phyloP scores from a whole-genome alignment of 2,113 vertebrate genomes.

The Myrmophylax atrothorax region DNA sequence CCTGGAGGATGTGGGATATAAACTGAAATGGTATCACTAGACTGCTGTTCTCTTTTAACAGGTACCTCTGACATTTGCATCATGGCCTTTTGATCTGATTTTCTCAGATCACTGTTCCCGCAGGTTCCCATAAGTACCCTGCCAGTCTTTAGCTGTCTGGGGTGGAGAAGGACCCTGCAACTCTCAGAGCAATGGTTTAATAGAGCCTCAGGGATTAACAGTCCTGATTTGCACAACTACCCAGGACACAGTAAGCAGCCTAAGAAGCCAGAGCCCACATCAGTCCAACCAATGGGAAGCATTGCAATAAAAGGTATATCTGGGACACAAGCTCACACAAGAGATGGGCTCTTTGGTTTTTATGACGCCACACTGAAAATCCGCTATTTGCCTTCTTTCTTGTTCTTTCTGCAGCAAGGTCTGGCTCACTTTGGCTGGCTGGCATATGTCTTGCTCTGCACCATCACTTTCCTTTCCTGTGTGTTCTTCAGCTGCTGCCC shows the following conservation, averaged over 20 bases:
- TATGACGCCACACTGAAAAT: background rate
- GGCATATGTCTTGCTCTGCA: accelerated
- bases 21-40: background rate
- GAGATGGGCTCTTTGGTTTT: background rate
- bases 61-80: background rate
- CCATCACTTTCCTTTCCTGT: background rate
- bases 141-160: background rate
- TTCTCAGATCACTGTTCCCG: background rate
- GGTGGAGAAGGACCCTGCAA: background rate
- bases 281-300: background rate
- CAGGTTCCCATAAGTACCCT: background rate
- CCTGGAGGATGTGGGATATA: background rate
- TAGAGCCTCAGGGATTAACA: background rate
- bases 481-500: background rate
- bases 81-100: accelerated
- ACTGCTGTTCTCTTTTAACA: background rate
- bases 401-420: background rate
- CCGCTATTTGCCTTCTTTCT: background rate
- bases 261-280: background rate
- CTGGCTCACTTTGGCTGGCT: accelerated
- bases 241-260: accelerated
- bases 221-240: background rate
- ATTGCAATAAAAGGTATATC: accelerated
- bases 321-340: background rate
- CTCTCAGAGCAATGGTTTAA: background rate